These are phyloP conservation scores for Falcaria lacertinaria DNA, from an alignment of 2,888 invertebrate species.

Conservation along the genomic window DNA sequence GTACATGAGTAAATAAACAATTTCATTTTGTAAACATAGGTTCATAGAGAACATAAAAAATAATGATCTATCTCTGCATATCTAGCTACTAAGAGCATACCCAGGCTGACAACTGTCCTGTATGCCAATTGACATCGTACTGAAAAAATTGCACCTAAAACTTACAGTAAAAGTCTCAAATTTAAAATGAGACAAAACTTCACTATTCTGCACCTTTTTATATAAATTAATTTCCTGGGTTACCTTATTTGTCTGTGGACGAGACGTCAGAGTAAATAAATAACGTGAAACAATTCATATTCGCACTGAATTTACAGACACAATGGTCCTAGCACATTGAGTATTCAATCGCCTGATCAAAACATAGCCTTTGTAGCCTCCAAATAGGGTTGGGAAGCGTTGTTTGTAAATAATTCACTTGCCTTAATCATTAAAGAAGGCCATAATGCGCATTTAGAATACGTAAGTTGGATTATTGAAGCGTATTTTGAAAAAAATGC, in stretches of 20 bases:
- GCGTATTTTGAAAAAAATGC: conserved; percentile 69
- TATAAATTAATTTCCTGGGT: conserved; percentile 25
- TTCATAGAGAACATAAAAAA: conserved; percentile 61
- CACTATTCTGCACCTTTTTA: conserved; percentile 7
- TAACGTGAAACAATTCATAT: conserved; percentile 58
- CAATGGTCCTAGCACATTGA: conserved; percentile 70
- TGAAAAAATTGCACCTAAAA: conserved; percentile 34
- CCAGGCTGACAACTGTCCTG: conserved; percentile 23
- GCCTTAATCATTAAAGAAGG: conserved; percentile 33
- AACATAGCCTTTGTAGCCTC: conserved; percentile 68
- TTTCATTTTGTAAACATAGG: conserved; percentile 63
- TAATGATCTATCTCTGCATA: conserved; percentile 46
- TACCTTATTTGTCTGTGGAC: conserved; percentile 44
- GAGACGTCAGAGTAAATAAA: conserved; percentile 56
- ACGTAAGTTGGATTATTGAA: conserved; percentile 36
- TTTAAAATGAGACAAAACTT: conserved; percentile 17
- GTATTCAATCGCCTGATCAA: conserved; percentile 64
- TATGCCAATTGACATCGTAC: conserved; percentile 18
- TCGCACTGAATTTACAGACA: conserved; percentile 53
- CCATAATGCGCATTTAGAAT: conserved; percentile 27
- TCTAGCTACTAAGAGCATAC: conserved; percentile 9
- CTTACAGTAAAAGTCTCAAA: conserved; percentile 8
- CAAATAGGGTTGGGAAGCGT: conserved; percentile 21
- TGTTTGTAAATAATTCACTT: conserved; percentile 34
- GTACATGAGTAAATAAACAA: conserved; percentile 71